Conservation (phyloP, 2,888 invertebrate genomes). For the Drosophila austrosaltans region DNA sequence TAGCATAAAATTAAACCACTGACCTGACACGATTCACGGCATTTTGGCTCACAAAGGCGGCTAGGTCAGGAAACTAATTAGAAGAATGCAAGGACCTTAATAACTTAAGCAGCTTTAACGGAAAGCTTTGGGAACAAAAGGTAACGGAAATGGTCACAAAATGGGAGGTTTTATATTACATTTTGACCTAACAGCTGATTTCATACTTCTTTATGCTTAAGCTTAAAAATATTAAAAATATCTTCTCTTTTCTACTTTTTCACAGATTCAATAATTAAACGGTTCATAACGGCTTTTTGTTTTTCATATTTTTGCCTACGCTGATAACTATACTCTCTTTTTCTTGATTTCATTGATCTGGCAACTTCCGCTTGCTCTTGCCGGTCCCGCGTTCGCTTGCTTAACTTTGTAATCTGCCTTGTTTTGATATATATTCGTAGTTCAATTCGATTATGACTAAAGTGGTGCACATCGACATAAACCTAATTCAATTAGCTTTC, state of each 20-base stretch:
- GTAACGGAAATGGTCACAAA: not conserved
- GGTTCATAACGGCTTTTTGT: not conserved
- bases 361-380: not conserved
- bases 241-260: too few species aligned
- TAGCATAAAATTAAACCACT: constrained; percentile 44
- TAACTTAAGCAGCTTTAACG: constrained; percentile 5
- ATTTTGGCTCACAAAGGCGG: constrained; percentile 17
- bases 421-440: not conserved
- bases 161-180: not conserved
- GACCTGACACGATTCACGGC: constrained; percentile 26
- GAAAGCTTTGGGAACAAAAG: not conserved
- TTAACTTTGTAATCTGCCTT: not conserved
- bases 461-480: not conserved
- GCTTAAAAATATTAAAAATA: too few species aligned
- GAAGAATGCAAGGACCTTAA: constrained; percentile 13
- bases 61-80: constrained; percentile 40
- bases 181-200: too few species aligned
- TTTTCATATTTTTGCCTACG: too few species aligned
- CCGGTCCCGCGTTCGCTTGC: not conserved
- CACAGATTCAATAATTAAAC: too few species aligned
- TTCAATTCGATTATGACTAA: not conserved
- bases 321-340: not conserved
- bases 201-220: too few species aligned
- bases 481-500: not conserved
- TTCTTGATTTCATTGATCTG: not conserved